Conservation (phyloP, 2,888 invertebrate species). For the Cenopis cana region DNA sequence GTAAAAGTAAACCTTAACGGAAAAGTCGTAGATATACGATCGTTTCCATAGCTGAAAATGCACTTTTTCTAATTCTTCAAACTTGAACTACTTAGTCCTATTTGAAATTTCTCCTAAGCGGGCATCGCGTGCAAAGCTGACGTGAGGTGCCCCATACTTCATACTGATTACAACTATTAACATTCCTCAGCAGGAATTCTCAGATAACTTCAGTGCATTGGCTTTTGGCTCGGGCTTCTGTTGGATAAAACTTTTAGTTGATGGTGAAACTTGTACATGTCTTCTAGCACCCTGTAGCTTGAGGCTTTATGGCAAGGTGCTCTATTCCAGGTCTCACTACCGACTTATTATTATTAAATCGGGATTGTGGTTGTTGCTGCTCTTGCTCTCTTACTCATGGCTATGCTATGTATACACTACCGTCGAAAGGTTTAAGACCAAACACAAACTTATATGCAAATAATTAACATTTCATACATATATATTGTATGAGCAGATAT, state of each 20-base stretch:
- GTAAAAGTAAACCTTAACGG: too few species aligned
- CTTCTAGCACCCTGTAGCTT: background rate
- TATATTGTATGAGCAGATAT: too few species aligned
- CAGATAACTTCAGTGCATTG: constrained; percentile 68
- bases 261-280: constrained; percentile 6
- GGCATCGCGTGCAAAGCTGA: constrained; percentile 65
- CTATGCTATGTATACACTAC: too few species aligned
- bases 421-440: too few species aligned
- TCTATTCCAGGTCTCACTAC: background rate
- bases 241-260: constrained; percentile 30
- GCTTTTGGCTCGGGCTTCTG: constrained; percentile 50
- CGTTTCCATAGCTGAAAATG: background rate
- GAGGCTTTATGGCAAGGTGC: constrained; percentile 12
- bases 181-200: constrained; percentile 81
- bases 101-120: constrained; percentile 47
- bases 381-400: background rate
- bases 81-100: constrained; percentile 12
- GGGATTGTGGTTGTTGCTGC: background rate
- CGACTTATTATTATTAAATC: background rate
- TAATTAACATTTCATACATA: too few species aligned
- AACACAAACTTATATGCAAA: too few species aligned
- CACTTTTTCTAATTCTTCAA: background rate
- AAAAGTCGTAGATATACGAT: background rate
- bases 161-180: constrained; percentile 78
- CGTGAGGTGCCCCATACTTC: constrained; percentile 61